phyloP scores from a whole-genome alignment of 2,888 invertebrate genomes.

The Melieria omissa region DNA sequence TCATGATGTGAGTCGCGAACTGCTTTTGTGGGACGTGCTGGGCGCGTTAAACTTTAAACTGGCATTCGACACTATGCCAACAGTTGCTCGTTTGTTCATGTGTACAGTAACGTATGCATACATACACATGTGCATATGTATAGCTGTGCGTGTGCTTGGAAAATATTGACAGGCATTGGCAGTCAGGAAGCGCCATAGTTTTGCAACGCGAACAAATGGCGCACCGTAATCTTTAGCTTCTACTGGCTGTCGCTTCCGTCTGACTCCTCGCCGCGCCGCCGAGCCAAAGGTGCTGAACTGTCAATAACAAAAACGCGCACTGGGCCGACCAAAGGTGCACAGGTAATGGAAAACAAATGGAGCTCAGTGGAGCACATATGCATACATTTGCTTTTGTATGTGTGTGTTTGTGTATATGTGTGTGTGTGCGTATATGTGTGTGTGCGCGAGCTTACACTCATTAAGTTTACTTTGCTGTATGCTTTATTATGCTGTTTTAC shows the following conservation, averaged over 20 bases:
- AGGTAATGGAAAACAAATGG: no score
- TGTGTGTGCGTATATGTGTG: no score
- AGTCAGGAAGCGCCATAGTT: no score
- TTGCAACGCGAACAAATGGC: neutral
- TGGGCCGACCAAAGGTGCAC: no score
- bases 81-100: slow-evolving; percentile 5
- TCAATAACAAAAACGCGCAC: slow-evolving; percentile 16
- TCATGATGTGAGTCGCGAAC: no score
- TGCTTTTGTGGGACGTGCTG: neutral
- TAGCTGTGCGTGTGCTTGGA: no score
- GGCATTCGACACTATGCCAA: slow-evolving; percentile 13
- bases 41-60: slow-evolving; percentile 23
- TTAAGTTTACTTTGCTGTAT: slow-evolving; percentile 15
- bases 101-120: neutral
- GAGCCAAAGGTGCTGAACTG: slow-evolving; percentile 18
- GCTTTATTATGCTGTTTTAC: slow-evolving; percentile 24
- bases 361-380: neutral
- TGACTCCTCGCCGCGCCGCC: neutral
- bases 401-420: neutral
- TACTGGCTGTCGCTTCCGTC: neutral
- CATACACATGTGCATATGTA: neutral
- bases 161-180: no score
- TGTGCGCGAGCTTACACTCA: neutral
- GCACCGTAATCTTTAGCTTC: neutral
- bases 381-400: neutral